Evolutionary conservation across 2,797 vertebrate species (phyloP), one percentile per base, ranked within the genome.

Genomic region (Neopelma chrysocephalum): DNA sequence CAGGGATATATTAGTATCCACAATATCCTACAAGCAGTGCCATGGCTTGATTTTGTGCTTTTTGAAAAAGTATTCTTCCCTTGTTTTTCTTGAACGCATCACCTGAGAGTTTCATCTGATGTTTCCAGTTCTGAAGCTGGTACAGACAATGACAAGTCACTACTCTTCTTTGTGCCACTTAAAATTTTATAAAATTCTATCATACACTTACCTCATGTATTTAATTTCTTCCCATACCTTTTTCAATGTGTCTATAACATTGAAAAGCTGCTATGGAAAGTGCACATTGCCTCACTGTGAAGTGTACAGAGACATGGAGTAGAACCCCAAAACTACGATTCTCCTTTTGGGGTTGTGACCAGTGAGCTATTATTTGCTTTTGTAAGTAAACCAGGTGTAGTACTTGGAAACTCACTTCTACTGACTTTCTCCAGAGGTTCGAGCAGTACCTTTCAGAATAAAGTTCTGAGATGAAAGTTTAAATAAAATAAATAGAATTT

Each of bases 241-340:
- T 82, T 50, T 57, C 54, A 47, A 20, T 40, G n/a, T 68, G 42
- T 45, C 56, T 82, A 54, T 48, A 84, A 43, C n/a, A 85, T 1
- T 34, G 32, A 66, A 66, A 66, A 71, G 42, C 48, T 88, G 68
- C 45, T 87, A 80, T 54, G 42, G 58, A 38, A 77, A 90, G 6
- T 9, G 36, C 21, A 31, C 40, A 47, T 1, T 77, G 56, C 32
- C 43, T 89, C 18, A 43, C 68, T 72, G 14, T 11, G 51, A 96
- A 69, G 20, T 0, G 1, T 57, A 54, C 47, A 54, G 0, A 2
- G 34, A 65, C 38, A 50, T 5, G 19, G 31, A 91, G 8, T 10
- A 76, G 27, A 85, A 80, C 42, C 48, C 87, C 45, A 80, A 90
- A 89, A 21, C 1, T 40, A 27, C 17, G 36, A 66, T 82, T 60